phyloP scores from a whole-genome alignment of 2,888 invertebrate genomes.

The Antitype chi region DNA sequence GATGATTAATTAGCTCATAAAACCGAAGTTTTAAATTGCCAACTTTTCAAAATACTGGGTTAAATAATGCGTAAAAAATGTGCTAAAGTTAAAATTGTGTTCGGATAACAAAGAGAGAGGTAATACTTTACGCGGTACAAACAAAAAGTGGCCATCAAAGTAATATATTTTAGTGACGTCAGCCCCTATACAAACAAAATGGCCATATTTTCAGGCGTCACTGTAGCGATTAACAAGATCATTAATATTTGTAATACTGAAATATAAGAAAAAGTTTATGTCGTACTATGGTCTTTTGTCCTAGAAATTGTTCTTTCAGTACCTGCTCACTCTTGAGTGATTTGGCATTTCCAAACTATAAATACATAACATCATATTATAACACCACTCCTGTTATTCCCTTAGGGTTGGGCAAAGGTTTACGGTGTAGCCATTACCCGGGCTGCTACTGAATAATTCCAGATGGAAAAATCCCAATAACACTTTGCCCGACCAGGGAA shows the following conservation, averaged over 20 bases:
- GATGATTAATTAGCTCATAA: not conserved
- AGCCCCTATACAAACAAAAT: not conserved
- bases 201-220: constrained; percentile 10
- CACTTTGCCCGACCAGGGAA: not conserved
- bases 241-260: constrained; percentile 21
- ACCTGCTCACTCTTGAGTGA: not conserved
- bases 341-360: not conserved
- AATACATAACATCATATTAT: not conserved
- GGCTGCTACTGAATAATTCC: not conserved
- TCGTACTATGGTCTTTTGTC: not conserved
- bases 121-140: constrained; percentile 30
- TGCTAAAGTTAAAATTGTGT: not conserved
- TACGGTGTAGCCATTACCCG: not conserved
- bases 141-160: constrained; percentile 42
- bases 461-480: not conserved
- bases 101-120: constrained; percentile 11
- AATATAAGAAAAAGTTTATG: constrained; percentile 6
- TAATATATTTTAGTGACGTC: constrained; percentile 28
- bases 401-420: not conserved
- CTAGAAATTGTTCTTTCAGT: not conserved
- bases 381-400: not conserved
- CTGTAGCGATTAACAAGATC: constrained; percentile 6
- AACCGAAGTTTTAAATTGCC: not conserved
- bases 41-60: not conserved
- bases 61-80: not conserved